Evolutionary conservation across 2,888 invertebrate genomes (phyloP), one percentile per base, ranked within the genome.

Genomic region (Agrochola lota): DNA sequence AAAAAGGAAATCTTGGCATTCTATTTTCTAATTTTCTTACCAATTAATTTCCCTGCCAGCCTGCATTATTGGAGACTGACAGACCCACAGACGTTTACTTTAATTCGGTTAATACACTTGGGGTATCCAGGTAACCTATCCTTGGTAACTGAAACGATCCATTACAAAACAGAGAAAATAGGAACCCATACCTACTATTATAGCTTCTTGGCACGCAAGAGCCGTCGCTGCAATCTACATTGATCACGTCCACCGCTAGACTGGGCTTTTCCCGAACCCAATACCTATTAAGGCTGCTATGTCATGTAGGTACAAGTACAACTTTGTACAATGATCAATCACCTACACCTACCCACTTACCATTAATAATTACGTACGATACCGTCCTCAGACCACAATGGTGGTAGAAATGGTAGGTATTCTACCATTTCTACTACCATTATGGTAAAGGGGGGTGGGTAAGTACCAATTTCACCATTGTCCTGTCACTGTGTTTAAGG

Each of bases 241-340:
- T 49, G 40, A 60, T 43, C 75, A 73, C 73, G 74, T 52, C 23
- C 17, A 73, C 30, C 49, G 30, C 30, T 52, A 52, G n/a, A 40
- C 40, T 62, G 74, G 73, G 74, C 52, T 72, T 73, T 75, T 62
- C 72, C 72, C 26, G 12, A 52, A 71, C 9, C 46, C n/a, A 60
- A 49, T 40, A 20, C 7, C n/a, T 64, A 5, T 64, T 15, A 4
- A 15, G 2, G 23, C 8, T 15, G 63, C n/a, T n/a, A 11, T n/a
- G 4, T 35, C 3, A 3, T 17, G 17, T 60, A 43, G 40, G 40
- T 43, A 43, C 9, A 40, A 1, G 7, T 63, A 23, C 7, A 40
- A 23, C 23, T 63, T 52, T 20, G 1, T 52, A 20, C 52, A 52
- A 52, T 52, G 52, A 49, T 17, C 17, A 49, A 52, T 35, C 35